A percentile compares a stretch with the other conserved stretches of the same genome.
Evolutionary conservation across 1,140 invertebrate genomes (phyloP).

Genomic region (Psilanteris sp.): DNA sequence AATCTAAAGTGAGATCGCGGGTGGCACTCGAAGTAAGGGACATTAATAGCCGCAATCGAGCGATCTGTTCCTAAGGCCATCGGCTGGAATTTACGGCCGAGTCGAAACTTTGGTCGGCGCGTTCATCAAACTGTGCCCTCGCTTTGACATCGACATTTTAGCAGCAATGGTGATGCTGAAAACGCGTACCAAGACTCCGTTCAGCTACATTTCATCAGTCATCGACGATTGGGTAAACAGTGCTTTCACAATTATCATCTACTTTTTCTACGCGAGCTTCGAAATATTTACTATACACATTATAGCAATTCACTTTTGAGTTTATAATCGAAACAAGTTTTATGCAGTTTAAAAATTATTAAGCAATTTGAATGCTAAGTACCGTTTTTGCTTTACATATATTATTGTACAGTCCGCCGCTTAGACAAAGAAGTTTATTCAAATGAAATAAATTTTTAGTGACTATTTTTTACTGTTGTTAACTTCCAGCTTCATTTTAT

Average conservation of each 20-base stretch:
- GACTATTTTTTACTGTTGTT: too few species aligned
- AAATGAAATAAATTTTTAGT: too few species aligned
- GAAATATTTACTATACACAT: constrained; percentile 19
- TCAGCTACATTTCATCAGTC: constrained; percentile 26
- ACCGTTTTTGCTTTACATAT: too few species aligned
- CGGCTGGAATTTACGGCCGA: constrained; percentile 34
- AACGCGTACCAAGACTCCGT: constrained; percentile 20
- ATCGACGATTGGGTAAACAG: constrained; percentile 24
- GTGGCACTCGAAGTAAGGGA: constrained; percentile 7
- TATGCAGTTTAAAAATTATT: background rate
- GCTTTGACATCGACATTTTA: constrained; percentile 27
- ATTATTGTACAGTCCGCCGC: too few species aligned
- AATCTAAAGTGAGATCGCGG: constrained; percentile 13
- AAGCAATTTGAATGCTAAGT: background rate
- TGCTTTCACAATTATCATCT: background rate
- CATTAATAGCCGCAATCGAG: constrained; percentile 47
- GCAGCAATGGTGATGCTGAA: constrained; percentile 17
- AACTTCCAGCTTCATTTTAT: too few species aligned
- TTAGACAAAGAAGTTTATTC: too few species aligned
- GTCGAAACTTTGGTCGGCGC: constrained; percentile 24
- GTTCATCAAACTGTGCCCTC: constrained; percentile 23
- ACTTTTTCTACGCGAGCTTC: background rate
- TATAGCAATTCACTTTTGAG: constrained; percentile 1
- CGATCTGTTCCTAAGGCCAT: constrained; percentile 40
- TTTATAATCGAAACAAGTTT: too few species aligned